phyloP scores from a whole-genome alignment of 2,113 vertebrate genomes.

The Physeter macrocephalus region DNA sequence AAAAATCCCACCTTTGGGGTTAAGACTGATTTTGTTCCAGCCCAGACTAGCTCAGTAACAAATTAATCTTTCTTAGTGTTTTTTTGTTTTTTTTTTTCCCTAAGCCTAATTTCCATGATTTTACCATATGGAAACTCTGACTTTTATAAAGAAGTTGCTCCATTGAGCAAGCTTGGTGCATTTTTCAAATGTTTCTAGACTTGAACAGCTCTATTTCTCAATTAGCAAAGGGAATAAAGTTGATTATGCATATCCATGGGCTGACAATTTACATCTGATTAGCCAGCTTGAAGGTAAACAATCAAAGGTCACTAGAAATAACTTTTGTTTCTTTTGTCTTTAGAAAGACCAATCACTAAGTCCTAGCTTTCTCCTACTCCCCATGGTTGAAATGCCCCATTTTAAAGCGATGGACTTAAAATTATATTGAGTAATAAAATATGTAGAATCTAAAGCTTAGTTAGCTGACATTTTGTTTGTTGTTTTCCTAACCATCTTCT shows the following conservation, averaged over 20 bases:
- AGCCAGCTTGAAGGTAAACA: conserved; percentile 70
- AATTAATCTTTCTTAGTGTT: conserved; percentile 25
- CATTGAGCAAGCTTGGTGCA: conserved; percentile 47
- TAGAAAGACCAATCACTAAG: conserved; percentile 44
- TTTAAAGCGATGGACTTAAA: conserved; percentile 42
- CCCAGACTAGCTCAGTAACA: conserved; percentile 17
- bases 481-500: conserved; percentile 23
- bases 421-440: neutral
- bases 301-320: conserved; percentile 75
- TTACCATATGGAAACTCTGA: conserved; percentile 72
- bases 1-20: neutral
- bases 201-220: conserved; percentile 77
- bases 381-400: neutral
- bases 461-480: conserved; percentile 39
- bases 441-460: neutral
- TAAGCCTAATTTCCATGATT: conserved; percentile 54
- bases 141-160: conserved; percentile 63
- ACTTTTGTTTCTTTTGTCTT: conserved; percentile 69
- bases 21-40: conserved; percentile 30
- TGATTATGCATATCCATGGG: conserved; percentile 73
- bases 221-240: conserved; percentile 77
- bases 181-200: conserved; percentile 76
- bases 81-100: neutral
- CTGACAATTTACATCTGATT: conserved; percentile 76
- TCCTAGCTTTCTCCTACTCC: neutral